Evolutionary conservation across 2,797 vertebrate species (phyloP).

Genomic region (Vireo griseus): DNA sequence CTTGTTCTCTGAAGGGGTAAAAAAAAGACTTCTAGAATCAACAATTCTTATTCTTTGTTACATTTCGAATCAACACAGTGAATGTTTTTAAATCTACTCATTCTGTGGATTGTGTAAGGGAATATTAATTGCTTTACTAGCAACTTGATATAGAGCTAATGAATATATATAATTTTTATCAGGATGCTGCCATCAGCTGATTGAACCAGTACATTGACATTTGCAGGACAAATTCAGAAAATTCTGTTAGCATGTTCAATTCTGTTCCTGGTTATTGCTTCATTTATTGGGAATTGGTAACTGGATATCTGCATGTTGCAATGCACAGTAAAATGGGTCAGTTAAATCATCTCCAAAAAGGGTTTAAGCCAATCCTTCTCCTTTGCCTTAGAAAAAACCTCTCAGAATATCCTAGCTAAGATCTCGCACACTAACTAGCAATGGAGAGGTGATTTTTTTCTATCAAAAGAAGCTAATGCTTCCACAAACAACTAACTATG

Average conservation of each 20-base stretch:
- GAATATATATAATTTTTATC: not conserved
- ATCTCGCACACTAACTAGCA: not conserved
- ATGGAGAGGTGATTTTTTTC: not conserved
- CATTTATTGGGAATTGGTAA: not conserved
- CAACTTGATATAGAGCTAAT: not conserved
- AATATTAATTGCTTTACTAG: constrained; percentile 26
- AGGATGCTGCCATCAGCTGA: not conserved
- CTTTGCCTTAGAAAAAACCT: not conserved
- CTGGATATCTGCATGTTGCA: not conserved
- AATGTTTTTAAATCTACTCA: not conserved
- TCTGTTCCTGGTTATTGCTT: not conserved
- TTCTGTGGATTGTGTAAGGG: not conserved
- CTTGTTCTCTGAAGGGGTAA: not conserved
- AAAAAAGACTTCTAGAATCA: not conserved
- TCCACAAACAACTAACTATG: not conserved
- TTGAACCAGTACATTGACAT: not conserved
- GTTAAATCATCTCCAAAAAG: not conserved
- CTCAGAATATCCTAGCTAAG: not conserved
- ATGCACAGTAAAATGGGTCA: not conserved
- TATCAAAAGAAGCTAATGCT: not conserved
- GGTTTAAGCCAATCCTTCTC: not conserved
- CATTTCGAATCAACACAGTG: not conserved
- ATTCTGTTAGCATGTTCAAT: not conserved
- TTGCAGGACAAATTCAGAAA: not conserved
- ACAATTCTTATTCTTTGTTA: not conserved